Evolutionary conservation across 2,797 vertebrate species (phyloP), one percentile per base, ranked within the genome.

Genomic region (Microchirus variegatus): DNA sequence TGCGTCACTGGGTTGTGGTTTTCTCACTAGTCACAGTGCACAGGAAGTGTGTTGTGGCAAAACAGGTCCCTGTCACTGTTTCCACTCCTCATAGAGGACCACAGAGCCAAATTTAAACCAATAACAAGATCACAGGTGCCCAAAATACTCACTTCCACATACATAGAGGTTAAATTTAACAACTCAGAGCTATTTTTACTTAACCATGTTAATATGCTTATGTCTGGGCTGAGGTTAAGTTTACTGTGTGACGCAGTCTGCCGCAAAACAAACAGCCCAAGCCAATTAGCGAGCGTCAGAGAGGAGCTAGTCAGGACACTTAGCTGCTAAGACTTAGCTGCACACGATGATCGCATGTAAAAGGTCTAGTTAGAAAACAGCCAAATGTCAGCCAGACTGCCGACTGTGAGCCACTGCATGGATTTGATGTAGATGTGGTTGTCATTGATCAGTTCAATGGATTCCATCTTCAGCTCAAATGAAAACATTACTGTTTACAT

Each of bases 61-160:
- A 94, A 93, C 92, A 93, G 89, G 91, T 88, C 90, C 85, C 74
- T 91, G 91, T 94, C 92, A 94, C 89, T 91, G 88, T 94, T 94
- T 94, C 93, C 93, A 93, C 87, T 81, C 84, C 82, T 89, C 81
- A 78, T 47, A 75, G 78, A 84, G 91, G 84, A 85, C 92, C 91
- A 81, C 89, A 87, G 60, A 77, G 80, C 90, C 93, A 93, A 92
- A 93, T 90, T 91, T 93, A 93, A 90, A 80, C 86, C 87, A 90
- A 88, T 87, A 88, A 90, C 85, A 90, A 88, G 87, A 91, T 90
- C 84, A 82, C 82, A 85, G 79, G 70, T 83, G 75, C 87, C 86
- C 66, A 83, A 92, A 93, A 93, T 92, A 93, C 88, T 89, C 86
- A 76, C 83, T 89, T 92, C 84, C 87, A 90, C 85, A 86, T 87